Evolutionary conservation across 2,113 vertebrate genomes (phyloP).

Genomic region (Pangasianodon gigas): DNA sequence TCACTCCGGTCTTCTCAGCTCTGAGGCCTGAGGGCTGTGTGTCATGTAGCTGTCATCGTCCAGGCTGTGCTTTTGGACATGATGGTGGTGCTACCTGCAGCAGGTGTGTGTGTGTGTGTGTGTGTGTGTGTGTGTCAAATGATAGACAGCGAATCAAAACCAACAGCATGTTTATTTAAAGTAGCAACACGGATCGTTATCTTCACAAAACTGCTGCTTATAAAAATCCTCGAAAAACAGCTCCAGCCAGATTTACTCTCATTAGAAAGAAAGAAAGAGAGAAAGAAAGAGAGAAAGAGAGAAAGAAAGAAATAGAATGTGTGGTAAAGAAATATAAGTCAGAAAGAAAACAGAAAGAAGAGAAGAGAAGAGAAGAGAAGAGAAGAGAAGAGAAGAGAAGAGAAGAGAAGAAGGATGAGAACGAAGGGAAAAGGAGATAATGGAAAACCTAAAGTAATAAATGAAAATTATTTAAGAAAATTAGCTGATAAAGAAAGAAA

Average conservation of each 20-base stretch:
- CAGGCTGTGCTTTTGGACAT: conserved; percentile 8
- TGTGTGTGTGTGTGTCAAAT: conserved; percentile 14
- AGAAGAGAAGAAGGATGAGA: conserved; percentile 57
- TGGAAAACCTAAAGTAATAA: conserved; percentile 38
- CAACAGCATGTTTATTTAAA: conserved; percentile 3
- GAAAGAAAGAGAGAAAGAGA: background rate
- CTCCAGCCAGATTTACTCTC: background rate
- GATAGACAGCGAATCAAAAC: background rate
- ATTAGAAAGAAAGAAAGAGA: background rate
- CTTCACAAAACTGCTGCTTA: background rate
- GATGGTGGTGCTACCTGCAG: background rate
- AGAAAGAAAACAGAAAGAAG: background rate
- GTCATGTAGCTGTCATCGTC: conserved; percentile 26
- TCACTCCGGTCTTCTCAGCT: background rate
- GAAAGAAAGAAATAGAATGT: background rate
- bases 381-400: background rate
- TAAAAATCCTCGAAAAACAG: background rate
- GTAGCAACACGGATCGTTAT: background rate
- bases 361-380: background rate
- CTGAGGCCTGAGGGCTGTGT: background rate
- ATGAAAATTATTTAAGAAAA: background rate
- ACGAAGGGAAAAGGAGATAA: conserved; percentile 55
- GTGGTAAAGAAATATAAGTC: background rate
- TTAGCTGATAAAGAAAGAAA: conserved; percentile 53
- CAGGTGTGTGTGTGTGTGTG: background rate